A percentile compares a stretch with the other conserved stretches of the same genome.
Evolutionary conservation across 1,140 invertebrate species (phyloP).

Genomic region (Drosophila tristis): DNA sequence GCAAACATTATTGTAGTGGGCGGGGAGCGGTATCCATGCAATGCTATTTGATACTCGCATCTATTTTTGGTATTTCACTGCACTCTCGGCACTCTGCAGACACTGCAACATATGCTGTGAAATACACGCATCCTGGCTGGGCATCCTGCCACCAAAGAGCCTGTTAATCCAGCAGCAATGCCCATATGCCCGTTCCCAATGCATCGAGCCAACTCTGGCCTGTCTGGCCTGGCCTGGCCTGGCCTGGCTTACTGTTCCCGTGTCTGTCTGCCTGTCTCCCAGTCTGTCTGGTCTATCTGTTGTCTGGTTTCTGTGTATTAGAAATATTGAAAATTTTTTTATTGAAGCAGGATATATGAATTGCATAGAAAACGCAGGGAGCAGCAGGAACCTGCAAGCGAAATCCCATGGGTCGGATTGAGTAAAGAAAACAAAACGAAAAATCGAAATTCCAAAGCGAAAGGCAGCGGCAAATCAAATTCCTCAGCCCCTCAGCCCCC

Average conservation of each 20-base stretch:
- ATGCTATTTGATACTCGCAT: background rate
- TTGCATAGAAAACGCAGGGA: slow-evolving; percentile 25
- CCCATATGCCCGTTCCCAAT: slow-evolving; percentile 5
- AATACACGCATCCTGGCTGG: slow-evolving; percentile 44
- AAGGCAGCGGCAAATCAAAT: slow-evolving; percentile 34
- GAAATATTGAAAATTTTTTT: slow-evolving; percentile 78
- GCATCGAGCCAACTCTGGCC: background rate
- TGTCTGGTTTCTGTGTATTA: slow-evolving; percentile 34
- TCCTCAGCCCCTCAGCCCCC: slow-evolving; percentile 30
- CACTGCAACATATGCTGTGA: slow-evolving; percentile 39
- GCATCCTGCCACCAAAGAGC: slow-evolving; percentile 23
- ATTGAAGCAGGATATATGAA: slow-evolving; percentile 70
- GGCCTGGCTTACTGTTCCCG: slow-evolving; percentile 27
- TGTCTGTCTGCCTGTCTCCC: slow-evolving; percentile 1
- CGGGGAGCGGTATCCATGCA: background rate
- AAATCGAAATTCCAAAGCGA: slow-evolving; percentile 44
- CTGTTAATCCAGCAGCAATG: slow-evolving; percentile 69
- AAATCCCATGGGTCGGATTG: slow-evolving; percentile 8
- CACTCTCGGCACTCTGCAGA: background rate
- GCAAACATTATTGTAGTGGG: slow-evolving; percentile 39
- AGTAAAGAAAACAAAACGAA: slow-evolving; percentile 63
- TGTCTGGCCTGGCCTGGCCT: slow-evolving; percentile 21
- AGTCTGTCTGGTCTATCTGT: slow-evolving; percentile 1
- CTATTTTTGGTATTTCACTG: slow-evolving; percentile 63
- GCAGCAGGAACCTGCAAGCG: slow-evolving; percentile 4